Conservation (phyloP, 2,113 vertebrate species). For the Eudyptes chrysolophus region DNA sequence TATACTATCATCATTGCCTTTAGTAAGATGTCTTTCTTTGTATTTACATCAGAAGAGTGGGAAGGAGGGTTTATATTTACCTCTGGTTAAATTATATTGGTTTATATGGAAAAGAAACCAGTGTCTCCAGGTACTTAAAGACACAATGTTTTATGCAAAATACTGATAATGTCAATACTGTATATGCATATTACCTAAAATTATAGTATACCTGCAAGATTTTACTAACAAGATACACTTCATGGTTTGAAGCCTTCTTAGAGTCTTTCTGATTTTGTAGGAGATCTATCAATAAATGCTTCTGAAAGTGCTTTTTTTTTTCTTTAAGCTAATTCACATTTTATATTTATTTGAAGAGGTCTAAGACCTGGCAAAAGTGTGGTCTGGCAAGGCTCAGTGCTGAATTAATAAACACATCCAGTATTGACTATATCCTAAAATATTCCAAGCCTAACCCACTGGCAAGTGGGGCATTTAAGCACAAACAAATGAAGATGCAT, state of each 20-base stretch:
- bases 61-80: background rate
- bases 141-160: background rate
- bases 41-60: background rate
- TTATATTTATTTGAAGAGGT: background rate
- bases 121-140: background rate
- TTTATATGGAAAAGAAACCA: background rate
- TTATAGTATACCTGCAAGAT: background rate
- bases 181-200: background rate
- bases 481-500: background rate
- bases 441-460: background rate
- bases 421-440: background rate
- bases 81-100: background rate
- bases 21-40: background rate
- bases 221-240: background rate
- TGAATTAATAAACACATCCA: background rate
- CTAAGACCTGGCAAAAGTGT: background rate
- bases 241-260: background rate
- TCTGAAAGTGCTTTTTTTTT: background rate
- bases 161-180: background rate
- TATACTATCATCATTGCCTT: background rate
- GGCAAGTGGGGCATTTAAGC: background rate
- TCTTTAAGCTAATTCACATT: background rate
- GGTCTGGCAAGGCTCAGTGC: background rate
- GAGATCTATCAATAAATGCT: background rate
- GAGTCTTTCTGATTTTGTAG: background rate